phyloP scores from a whole-genome alignment of 1,140 invertebrate genomes.

The Acromyrmex heyeri region DNA sequence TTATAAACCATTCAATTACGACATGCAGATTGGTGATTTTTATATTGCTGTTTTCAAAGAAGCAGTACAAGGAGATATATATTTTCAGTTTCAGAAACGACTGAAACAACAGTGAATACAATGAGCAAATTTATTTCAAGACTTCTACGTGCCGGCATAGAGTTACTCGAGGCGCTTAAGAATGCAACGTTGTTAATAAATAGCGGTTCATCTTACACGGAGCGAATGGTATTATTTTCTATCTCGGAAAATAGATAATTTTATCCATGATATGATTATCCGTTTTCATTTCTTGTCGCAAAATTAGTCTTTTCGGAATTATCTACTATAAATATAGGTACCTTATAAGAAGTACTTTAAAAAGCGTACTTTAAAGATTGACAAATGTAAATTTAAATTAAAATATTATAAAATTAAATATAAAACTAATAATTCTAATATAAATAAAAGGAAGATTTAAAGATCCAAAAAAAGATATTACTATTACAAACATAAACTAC shows the following conservation, averaged over 20 bases:
- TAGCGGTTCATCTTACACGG: conserved; percentile 52
- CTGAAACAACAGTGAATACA: conserved; percentile 21
- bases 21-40: background rate
- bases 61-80: background rate
- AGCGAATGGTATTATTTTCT: conserved; percentile 52
- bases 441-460: background rate
- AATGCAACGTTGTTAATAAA: conserved; percentile 60
- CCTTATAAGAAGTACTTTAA: background rate
- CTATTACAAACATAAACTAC: background rate
- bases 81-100: conserved; percentile 39
- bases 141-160: conserved; percentile 45
- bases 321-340: background rate
- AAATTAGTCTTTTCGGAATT: conserved; percentile 52
- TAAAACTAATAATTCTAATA: background rate
- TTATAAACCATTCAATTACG: conserved; percentile 24
- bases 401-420: conserved; percentile 1
- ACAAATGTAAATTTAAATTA: conserved; percentile 43
- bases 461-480: background rate
- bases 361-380: background rate
- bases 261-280: conserved; percentile 33
- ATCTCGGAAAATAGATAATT: conserved; percentile 51
- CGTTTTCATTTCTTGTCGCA: background rate
- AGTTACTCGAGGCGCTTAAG: conserved; percentile 63
- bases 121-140: conserved; percentile 33
- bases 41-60: conserved; percentile 12